phyloP scores from a whole-genome alignment of 1,140 invertebrate genomes.

The Euglossa dilemma region DNA sequence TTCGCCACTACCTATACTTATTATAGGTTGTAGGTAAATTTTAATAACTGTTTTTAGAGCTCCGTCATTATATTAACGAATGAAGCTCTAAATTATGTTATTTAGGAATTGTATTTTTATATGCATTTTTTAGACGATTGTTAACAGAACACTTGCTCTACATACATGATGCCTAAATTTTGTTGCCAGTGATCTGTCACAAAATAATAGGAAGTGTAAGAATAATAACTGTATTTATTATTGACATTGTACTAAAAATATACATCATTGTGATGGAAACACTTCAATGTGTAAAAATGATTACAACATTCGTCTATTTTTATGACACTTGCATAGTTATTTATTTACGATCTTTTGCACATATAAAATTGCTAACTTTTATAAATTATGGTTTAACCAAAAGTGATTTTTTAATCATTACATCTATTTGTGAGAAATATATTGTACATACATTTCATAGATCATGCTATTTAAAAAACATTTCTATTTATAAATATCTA shows the following conservation, averaged over 20 bases:
- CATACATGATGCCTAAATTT: conserved; percentile 59
- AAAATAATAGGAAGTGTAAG: conserved; percentile 63
- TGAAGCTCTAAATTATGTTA: conserved; percentile 56
- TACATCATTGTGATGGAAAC: conserved; percentile 64
- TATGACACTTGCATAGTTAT: conserved; percentile 59
- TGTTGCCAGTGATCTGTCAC: conserved; percentile 62
- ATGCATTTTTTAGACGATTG: conserved; percentile 65
- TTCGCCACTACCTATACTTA: conserved; percentile 46
- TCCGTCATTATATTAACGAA: conserved; percentile 67
- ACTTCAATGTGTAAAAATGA: conserved; percentile 56
- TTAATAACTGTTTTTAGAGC: conserved; percentile 66
- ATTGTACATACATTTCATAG: conserved; percentile 16
- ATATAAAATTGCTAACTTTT: neutral
- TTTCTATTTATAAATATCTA: neutral
- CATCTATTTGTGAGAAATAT: neutral
- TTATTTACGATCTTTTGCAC: conserved; percentile 48
- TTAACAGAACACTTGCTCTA: conserved; percentile 58
- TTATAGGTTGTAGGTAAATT: conserved; percentile 65
- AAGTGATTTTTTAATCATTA: neutral
- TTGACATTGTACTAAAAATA: conserved; percentile 60
- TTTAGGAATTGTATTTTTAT: conserved; percentile 72
- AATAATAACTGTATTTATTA: conserved; percentile 70
- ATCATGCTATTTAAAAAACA: neutral
- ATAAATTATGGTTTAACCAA: conserved; percentile 6
- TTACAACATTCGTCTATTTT: conserved; percentile 51